These are phyloP conservation scores for Enteromius argenteus DNA, from an alignment of 2,797 vertebrate genomes.

Conservation along the genomic window DNA sequence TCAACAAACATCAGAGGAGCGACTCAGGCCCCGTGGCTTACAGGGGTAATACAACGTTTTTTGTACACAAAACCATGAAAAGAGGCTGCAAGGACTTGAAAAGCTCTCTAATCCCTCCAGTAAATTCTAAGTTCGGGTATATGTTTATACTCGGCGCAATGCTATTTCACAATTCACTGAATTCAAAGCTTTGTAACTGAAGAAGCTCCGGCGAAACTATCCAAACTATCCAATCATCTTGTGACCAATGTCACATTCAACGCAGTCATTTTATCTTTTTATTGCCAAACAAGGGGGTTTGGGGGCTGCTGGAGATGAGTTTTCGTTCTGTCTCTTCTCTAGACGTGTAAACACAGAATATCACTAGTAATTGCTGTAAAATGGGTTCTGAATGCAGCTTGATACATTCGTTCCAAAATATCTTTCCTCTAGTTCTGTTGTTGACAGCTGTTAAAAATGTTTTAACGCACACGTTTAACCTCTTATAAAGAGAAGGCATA, in stretches of 20 bases:
- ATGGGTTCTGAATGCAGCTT: not conserved
- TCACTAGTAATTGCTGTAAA: conserved; percentile 18
- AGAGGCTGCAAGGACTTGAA: conserved; percentile 60
- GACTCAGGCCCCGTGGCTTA: conserved; percentile 59
- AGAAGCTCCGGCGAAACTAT: conserved; percentile 24
- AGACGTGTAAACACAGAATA: not conserved
- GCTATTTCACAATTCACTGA: conserved; percentile 55
- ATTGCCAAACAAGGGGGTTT: conserved; percentile 12
- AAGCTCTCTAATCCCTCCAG: conserved; percentile 55
- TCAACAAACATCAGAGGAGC: conserved; percentile 64
- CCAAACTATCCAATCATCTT: conserved; percentile 42
- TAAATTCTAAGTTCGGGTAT: conserved; percentile 56
- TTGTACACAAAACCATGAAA: conserved; percentile 59
- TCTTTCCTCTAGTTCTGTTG: conserved; percentile 2
- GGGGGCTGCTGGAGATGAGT: not conserved
- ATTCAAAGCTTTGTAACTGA: conserved; percentile 48
- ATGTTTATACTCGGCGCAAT: conserved; percentile 48
- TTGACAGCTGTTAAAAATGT: not conserved
- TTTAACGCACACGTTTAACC: not conserved
- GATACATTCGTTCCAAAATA: conserved; percentile 9
- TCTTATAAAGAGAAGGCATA: not conserved
- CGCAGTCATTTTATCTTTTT: not conserved
- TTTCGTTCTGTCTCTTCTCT: not conserved
- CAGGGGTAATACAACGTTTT: conserved; percentile 57
- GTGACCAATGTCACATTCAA: conserved; percentile 49